Evolutionary conservation across 2,113 vertebrate species (phyloP), one percentile per base, ranked within the genome.

Genomic region (Laticauda colubrina): DNA sequence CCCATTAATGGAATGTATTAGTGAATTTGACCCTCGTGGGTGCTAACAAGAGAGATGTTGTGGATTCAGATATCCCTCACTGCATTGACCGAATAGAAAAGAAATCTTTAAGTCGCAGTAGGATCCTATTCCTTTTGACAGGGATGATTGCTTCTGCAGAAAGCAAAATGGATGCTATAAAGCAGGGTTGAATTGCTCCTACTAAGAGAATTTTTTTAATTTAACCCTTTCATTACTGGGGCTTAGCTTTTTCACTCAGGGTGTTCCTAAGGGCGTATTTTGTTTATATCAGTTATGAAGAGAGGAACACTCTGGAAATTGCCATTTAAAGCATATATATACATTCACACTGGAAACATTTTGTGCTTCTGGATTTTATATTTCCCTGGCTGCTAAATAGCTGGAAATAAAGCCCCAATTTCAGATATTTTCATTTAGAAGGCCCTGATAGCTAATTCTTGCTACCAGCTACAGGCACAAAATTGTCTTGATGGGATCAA

Each of bases 51-150:
- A 20, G 51, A 91, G 85, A 81, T 85, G 61, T 29, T 89, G 55
- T 93, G 93, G 93, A 61, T 81, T 93, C 86, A 91, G 55, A 86
- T 48, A 86, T 45, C 57, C 89, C n/a, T 90, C 57, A 55, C 90
- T 93, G 87, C 51, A 53, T 59, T 54, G 24, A 53, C 87, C 87
- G 12, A 93, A 61, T 90, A 56, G 92, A 89, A 92, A 89, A 88
- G 53, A 92, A 85, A 89, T 90, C 75, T 90, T 93, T 93, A 85
- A n/a, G 55, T 81, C 92, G 8, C 88, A 93, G 54, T 85, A 39
- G 69, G 88, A 85, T 93, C 6, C 20, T 86, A 64, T 87, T 90
- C 64, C 57, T 87, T 57, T 57, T 90, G 59, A 91, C 92, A 90
- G 53, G 87, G 75, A 81, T 88, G 91, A 93, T 81, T 90, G 94